Evolutionary conservation across 2,888 invertebrate species (phyloP), one percentile per base, ranked within the genome.

Genomic region (Pheosia tremula): DNA sequence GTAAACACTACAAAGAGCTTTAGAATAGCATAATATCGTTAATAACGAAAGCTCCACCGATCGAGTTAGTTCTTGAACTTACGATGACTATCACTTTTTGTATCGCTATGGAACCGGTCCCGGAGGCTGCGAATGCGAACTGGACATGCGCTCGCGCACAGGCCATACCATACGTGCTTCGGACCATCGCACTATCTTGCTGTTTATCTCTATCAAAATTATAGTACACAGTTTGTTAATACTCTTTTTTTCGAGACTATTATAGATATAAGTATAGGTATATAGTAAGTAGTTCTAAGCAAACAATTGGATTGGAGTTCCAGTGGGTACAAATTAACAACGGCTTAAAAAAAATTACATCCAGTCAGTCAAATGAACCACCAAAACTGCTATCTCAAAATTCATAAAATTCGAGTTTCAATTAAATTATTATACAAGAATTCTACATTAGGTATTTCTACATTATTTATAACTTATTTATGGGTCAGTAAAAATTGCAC

Each of bases 61-160:
- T 68, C 72, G 49, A 62, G 66, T 59, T 67, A 78, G 81, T 81
- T 81, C 81, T 82, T 69, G 79, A 75, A 74, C 78, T 74, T 77
- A 71, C 75, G 82, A 83, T 86, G 83, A 84, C 84, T 88, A 88
- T 88, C 85, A 83, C 82, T 86, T 86, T 84, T 85, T 85, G 82
- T 82, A 82, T 83, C 69, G 75, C 66, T 65, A 73, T 71, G 68
- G 75, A 87, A 90, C 90, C 90, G 89, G 90, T 89, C 83, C 60
- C 60, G 64, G 63, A 65, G 75, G 71, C 78, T 79, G 79, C 70
- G 72, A 77, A 81, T 78, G 80, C 71, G 72, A 78, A 74, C 79
- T 81, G 80, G 77, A 77, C 69, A 63, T 68, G 72, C 66, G 69
- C 71, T 8, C 10, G 56, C 41, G 13, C 41, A 65, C 62, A 71